Percentiles rank a stretch among this genome's conserved stretches.
Conservation (phyloP, 2,113 vertebrate species). For the Probosciger aterrimus region DNA sequence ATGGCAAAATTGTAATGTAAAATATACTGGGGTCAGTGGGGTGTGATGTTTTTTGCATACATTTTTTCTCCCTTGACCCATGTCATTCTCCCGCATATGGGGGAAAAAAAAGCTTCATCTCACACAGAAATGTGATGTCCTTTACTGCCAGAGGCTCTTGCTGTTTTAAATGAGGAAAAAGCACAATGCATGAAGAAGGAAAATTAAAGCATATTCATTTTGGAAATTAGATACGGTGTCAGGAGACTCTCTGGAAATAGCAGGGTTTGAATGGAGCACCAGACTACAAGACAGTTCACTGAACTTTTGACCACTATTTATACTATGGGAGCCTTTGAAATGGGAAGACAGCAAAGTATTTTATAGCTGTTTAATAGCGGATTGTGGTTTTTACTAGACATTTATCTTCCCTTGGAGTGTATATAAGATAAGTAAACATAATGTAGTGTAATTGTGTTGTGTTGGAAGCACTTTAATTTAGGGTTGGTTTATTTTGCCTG, state of each 20-base stretch:
- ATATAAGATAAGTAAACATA: slow-evolving; percentile 67
- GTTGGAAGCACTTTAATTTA: slow-evolving; percentile 59
- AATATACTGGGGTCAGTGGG: slow-evolving; percentile 80
- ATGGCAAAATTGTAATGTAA: slow-evolving; percentile 86
- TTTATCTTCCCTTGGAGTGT: slow-evolving; percentile 63
- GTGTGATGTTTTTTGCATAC: slow-evolving; percentile 86
- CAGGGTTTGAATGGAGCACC: slow-evolving; percentile 75
- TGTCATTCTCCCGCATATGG: slow-evolving; percentile 74
- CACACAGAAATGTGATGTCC: slow-evolving; percentile 81
- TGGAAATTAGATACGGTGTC: slow-evolving; percentile 86
- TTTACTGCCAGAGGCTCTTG: slow-evolving; percentile 86
- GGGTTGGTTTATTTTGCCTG: slow-evolving; percentile 34
- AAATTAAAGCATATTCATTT: slow-evolving; percentile 90
- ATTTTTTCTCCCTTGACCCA: slow-evolving; percentile 84
- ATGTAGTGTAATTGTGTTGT: slow-evolving; percentile 37
- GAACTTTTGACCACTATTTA: slow-evolving; percentile 84
- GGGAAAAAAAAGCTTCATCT: slow-evolving; percentile 75
- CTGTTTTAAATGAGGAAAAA: slow-evolving; percentile 85
- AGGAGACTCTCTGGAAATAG: slow-evolving; percentile 81
- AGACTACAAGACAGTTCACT: slow-evolving; percentile 77
- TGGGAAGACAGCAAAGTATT: slow-evolving; percentile 68
- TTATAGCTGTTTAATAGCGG: slow-evolving; percentile 74
- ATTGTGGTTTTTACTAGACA: slow-evolving; percentile 69
- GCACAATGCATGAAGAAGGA: slow-evolving; percentile 87
- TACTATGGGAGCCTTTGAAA: slow-evolving; percentile 70